Base-by-base conservation (phyloP, 2,113 vertebrate genomes). In the Eptesicus fuscus region DNA sequence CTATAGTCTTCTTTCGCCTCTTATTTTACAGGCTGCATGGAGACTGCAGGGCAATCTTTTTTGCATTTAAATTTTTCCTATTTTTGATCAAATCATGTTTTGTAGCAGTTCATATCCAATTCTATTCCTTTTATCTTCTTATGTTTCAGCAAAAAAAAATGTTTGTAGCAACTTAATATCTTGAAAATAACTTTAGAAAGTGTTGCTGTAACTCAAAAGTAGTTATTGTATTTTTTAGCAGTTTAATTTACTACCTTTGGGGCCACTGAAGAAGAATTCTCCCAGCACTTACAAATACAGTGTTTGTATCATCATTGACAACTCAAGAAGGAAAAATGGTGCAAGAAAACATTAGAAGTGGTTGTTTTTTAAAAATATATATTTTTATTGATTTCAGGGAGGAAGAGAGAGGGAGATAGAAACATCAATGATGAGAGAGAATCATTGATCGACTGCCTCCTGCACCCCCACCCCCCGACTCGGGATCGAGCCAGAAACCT, bases 171-270 rank as follows among this genome's bases (percentile, higher is more conserved):
- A 71, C 56, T 95, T 88, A 94, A 9, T 95, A 91, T 44, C 74
- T 93, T 93, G 56, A 97, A 97, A 96, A 96, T 93, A 83, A 96
- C 87, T 82, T 94, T 28, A 70, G 56, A 69, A 95, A 87, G 65
- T 91, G 76, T 92, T 93, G 40, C 25, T 77, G 4, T 95, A 96
- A 86, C 17, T 93, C 83, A 92, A 86, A 82, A 42, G 37, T 11
- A 76, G 23, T 86, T 95, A 95, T 73, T 93, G 35, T 94, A 53
- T 93, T 37, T 42, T 76, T 83, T 92, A 93, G 82, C 49, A 83
- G 73, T 93, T 97, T 91, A 95, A 95, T 97, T 97, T 18, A 4
- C 49, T 77, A 1, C 37, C 56, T 96, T 93, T 94, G 88, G 73
- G 93, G 96, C 51, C 51, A 95, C 9, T 20, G 59, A 88, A 84